Conservation (phyloP, 37 sponge, comb jelly and placozoan species). For the Eunapius fragilis region DNA sequence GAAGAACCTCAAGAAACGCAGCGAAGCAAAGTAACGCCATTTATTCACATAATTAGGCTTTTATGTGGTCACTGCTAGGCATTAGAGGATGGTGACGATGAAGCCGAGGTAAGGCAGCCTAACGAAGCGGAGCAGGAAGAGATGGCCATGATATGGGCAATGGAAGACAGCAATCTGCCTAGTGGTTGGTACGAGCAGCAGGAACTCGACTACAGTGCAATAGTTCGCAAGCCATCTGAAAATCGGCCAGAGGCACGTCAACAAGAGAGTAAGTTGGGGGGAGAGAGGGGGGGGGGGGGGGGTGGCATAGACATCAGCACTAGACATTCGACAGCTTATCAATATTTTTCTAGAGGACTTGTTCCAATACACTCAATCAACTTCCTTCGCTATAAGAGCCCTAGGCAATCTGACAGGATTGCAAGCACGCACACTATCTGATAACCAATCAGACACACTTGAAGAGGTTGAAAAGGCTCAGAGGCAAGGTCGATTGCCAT, state of each 20-base stretch:
- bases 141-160: slow-evolving; percentile 66
- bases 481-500: slow-evolving; percentile 76
- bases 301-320: too few relatives aligned
- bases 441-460: slow-evolving; percentile 36
- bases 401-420: slow-evolving; percentile 39
- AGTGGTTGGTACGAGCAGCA: slow-evolving; percentile 71
- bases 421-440: background rate
- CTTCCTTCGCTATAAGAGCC: slow-evolving; percentile 30
- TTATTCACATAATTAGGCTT: background rate
- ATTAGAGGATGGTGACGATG: background rate
- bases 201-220: slow-evolving; percentile 66
- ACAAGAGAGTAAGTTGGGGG: slow-evolving; percentile 13
- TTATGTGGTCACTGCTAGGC: background rate
- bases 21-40: background rate
- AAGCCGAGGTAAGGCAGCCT: background rate
- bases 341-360: background rate
- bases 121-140: slow-evolving; percentile 36
- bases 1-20: background rate
- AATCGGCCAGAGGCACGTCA: slow-evolving; percentile 5
- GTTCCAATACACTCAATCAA: slow-evolving; percentile 63
- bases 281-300: too few relatives aligned
- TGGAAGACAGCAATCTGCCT: slow-evolving; percentile 46
- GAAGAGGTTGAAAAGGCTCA: slow-evolving; percentile 70
- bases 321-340: too few relatives aligned
- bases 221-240: slow-evolving; percentile 1